A percentile compares a stretch with the other conserved stretches of the same genome.
These are phyloP conservation scores for Lucifuga dentata DNA, from an alignment of 2,113 vertebrate genomes.

Conservation along the genomic window DNA sequence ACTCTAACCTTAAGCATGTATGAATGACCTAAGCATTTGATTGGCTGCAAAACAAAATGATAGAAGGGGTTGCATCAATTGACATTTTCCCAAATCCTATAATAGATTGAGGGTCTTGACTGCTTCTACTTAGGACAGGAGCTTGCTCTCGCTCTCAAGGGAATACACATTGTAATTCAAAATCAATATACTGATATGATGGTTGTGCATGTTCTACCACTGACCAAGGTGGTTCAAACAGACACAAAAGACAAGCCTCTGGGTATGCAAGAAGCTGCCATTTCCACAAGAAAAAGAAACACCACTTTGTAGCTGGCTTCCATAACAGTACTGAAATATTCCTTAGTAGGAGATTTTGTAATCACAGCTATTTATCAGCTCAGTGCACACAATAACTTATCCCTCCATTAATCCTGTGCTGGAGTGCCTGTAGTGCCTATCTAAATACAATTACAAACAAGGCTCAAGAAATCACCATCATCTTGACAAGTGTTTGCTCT, in stretches of 20 bases:
- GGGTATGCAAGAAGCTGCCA: not conserved
- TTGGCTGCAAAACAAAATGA: not conserved
- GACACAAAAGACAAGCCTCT: slow-evolving; percentile 3
- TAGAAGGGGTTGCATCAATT: not conserved
- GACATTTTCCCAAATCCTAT: slow-evolving; percentile 13
- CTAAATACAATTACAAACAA: slow-evolving; percentile 16
- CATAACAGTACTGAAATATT: slow-evolving; percentile 20
- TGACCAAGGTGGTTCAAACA: not conserved
- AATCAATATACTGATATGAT: slow-evolving; percentile 40
- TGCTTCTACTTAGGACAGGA: slow-evolving; percentile 13
- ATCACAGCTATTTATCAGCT: slow-evolving; percentile 43
- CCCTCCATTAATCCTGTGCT: slow-evolving; percentile 6
- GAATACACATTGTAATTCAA: slow-evolving; percentile 14
- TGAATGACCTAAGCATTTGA: no score
- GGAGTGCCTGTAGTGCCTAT: not conserved
- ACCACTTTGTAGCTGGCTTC: not conserved
- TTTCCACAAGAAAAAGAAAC: slow-evolving; percentile 11
- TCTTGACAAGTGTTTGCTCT: slow-evolving; percentile 24
- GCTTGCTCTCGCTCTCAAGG: slow-evolving; percentile 4
- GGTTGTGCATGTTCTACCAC: not conserved
- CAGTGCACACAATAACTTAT: not conserved
- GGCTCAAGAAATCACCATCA: slow-evolving; percentile 34
- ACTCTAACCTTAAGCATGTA: no score
- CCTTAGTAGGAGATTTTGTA: not conserved
- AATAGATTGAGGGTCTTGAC: slow-evolving; percentile 30